These are phyloP conservation scores for Procambarus clarkii DNA, from an alignment of 1,140 invertebrate genomes.

Conservation along the genomic window DNA sequence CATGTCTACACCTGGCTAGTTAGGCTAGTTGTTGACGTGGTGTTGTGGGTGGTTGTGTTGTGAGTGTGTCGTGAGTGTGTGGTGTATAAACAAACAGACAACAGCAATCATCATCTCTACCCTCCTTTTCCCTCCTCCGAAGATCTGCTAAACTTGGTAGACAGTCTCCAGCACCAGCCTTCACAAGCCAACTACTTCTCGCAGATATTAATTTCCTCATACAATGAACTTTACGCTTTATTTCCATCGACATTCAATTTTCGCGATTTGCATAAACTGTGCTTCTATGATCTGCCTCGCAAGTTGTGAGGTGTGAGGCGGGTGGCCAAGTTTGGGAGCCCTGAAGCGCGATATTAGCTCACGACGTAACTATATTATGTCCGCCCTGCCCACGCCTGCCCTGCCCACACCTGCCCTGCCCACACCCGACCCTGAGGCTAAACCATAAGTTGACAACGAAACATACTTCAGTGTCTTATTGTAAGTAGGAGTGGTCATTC, in stretches of 20 bases:
- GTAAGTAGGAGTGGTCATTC: too few species aligned
- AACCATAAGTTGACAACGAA: too few species aligned
- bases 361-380: background rate
- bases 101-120: too few species aligned
- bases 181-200: too few species aligned
- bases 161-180: too few species aligned
- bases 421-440: too few species aligned
- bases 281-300: background rate
- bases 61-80: background rate
- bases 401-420: background rate
- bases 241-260: conserved; percentile 31
- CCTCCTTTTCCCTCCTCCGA: too few species aligned
- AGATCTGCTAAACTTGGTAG: too few species aligned
- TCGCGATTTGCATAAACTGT: conserved; percentile 15
- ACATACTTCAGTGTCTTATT: too few species aligned
- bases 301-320: background rate
- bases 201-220: conserved; percentile 28
- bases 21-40: background rate
- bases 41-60: background rate
- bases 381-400: too few species aligned
- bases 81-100: too few species aligned
- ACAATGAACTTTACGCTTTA: conserved; percentile 31
- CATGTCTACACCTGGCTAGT: too few species aligned
- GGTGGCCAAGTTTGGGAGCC: background rate
- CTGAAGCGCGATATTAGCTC: background rate